Conservation (phyloP, 2,888 invertebrate species). For the Synanthedon vespiformis region DNA sequence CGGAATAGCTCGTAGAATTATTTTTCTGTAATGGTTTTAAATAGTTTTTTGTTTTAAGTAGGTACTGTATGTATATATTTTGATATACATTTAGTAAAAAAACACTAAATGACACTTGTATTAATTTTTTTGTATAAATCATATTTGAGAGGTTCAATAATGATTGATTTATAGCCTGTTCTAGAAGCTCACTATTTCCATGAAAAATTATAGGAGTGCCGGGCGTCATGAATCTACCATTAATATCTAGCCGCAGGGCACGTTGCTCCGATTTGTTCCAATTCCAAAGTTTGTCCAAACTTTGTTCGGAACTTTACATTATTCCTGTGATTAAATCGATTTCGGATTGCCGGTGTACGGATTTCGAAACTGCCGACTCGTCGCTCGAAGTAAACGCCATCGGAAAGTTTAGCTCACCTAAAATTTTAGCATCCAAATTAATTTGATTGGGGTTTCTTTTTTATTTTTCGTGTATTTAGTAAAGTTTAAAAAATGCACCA, state of each 20-base stretch:
- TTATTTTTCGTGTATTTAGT: not conserved
- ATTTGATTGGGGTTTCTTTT: conserved; percentile 21
- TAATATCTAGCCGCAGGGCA: conserved; percentile 59
- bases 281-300: conserved; percentile 59
- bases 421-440: conserved; percentile 45
- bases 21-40: too few species aligned
- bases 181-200: conserved; percentile 8
- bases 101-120: too few species aligned
- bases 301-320: conserved; percentile 60
- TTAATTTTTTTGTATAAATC: too few species aligned
- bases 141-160: too few species aligned
- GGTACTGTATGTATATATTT: too few species aligned
- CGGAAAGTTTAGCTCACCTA: conserved; percentile 42
- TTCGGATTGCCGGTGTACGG: conserved; percentile 57
- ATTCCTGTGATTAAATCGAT: conserved; percentile 68
- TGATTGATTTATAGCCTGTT: not conserved
- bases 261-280: conserved; percentile 63
- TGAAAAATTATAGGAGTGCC: conserved; percentile 30
- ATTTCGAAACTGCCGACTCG: conserved; percentile 56
- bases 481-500: too few species aligned
- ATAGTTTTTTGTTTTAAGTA: too few species aligned
- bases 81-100: too few species aligned
- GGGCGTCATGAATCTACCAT: conserved; percentile 54
- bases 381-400: conserved; percentile 50
- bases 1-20: too few species aligned